phyloP scores from a whole-genome alignment of 1,140 invertebrate species.

The Orchestia grillus region DNA sequence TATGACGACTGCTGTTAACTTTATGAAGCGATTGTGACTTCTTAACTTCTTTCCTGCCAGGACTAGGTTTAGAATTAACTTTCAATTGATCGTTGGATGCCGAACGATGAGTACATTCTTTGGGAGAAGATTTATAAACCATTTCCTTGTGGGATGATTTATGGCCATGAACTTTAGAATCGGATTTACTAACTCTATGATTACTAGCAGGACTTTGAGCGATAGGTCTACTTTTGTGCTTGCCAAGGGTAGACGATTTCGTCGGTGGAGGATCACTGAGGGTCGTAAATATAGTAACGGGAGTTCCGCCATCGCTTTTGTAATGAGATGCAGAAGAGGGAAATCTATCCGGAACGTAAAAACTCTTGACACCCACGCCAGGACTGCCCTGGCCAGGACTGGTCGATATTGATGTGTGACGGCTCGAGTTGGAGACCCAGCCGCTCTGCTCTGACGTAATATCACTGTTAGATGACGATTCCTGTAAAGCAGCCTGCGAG shows the following conservation, averaged over 20 bases:
- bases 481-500: conserved; percentile 58
- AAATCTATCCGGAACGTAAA: conserved; percentile 66
- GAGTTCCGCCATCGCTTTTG: conserved; percentile 61
- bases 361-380: conserved; percentile 65
- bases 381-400: conserved; percentile 70
- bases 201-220: conserved; percentile 62
- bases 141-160: conserved; percentile 61
- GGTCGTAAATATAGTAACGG: conserved; percentile 47
- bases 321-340: conserved; percentile 62
- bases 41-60: conserved; percentile 67
- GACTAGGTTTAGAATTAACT: conserved; percentile 63
- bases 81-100: conserved; percentile 67
- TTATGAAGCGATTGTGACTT: conserved; percentile 68
- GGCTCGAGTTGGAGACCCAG: conserved; percentile 72
- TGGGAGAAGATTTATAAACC: conserved; percentile 56
- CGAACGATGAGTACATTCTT: conserved; percentile 57
- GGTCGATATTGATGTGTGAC: conserved; percentile 70
- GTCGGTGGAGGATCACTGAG: conserved; percentile 56
- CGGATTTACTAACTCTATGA: conserved; percentile 60
- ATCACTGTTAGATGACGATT: conserved; percentile 70
- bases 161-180: conserved; percentile 57
- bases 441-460: conserved; percentile 73
- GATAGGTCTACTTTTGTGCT: conserved; percentile 65
- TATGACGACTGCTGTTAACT: conserved; percentile 62
- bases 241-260: conserved; percentile 59